These are phyloP conservation scores for Paragorgia papillata DNA, from an alignment of 92 coral and sea anemone genomes.

Conservation along the genomic window DNA sequence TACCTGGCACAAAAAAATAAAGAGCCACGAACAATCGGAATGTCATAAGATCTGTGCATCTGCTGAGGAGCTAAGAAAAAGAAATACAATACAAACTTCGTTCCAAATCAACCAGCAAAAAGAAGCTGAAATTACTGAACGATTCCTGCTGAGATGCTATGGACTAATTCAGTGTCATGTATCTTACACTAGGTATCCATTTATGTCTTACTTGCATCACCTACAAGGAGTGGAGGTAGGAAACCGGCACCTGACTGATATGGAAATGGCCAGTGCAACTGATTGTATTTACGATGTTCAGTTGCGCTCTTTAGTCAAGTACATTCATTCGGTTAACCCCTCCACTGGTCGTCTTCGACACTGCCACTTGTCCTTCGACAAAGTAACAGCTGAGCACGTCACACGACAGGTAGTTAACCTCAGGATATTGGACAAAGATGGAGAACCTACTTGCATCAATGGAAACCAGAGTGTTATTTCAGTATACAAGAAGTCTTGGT, in stretches of 20 bases:
- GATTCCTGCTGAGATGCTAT: too few relatives aligned
- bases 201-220: conserved; percentile 26
- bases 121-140: conserved; percentile 24
- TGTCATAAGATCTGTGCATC: conserved; percentile 19
- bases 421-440: conserved; percentile 12
- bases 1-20: conserved; percentile 1
- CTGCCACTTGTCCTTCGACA: conserved; percentile 30
- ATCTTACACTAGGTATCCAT: conserved; percentile 15
- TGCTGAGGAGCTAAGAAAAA: conserved; percentile 14
- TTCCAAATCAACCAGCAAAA: conserved; percentile 10
- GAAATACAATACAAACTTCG: conserved; percentile 3
- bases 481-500: conserved; percentile 12
- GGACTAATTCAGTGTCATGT: conserved; percentile 37
- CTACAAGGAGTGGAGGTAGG: conserved; percentile 14
- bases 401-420: conserved; percentile 28
- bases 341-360: too few relatives aligned
- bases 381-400: conserved; percentile 34
- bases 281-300: conserved; percentile 27
- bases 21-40: conserved; percentile 12
- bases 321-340: conserved; percentile 20
- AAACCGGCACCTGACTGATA: conserved; percentile 23
- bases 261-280: conserved; percentile 28
- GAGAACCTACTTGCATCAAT: conserved; percentile 29
- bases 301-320: conserved; percentile 18
- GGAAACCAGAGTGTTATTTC: conserved; percentile 29